Conservation (phyloP, 2,888 invertebrate species). For the Dimorphilus gyrociliatus region DNA sequence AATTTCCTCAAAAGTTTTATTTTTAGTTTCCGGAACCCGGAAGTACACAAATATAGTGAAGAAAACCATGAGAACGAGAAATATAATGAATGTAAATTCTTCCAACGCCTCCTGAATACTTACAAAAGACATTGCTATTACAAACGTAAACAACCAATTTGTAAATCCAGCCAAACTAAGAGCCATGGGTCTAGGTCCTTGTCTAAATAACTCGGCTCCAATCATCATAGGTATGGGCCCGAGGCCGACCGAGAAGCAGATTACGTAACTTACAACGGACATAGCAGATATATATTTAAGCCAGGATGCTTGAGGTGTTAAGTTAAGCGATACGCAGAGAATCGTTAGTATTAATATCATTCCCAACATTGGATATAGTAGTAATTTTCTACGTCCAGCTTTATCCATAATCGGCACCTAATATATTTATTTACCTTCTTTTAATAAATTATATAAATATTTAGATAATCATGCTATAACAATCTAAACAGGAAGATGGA, state of each 20-base stretch:
- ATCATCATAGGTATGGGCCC: conserved; percentile 88
- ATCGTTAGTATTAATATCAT: conserved; percentile 58
- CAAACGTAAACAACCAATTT: conserved; percentile 97
- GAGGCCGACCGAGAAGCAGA: conserved; percentile 77
- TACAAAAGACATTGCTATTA: conserved; percentile 69
- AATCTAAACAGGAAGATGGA: too few species aligned
- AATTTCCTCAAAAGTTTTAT: conserved; percentile 15
- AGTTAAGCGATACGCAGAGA: conserved; percentile 45
- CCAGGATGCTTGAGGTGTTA: conserved; percentile 14
- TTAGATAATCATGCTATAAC: too few species aligned
- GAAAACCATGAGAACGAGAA: conserved; percentile 13
- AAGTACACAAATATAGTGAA: conserved; percentile 13
- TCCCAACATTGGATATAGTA: conserved; percentile 58
- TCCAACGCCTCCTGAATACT: conserved; percentile 9
- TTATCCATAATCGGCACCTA: conserved; percentile 82
- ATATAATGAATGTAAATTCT: conserved; percentile 14
- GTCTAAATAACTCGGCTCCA: conserved; percentile 81
- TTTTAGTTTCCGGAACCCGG: conserved; percentile 15
- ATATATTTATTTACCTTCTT: too few species aligned
- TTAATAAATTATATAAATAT: too few species aligned
- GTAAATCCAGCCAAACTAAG: conserved; percentile 69
- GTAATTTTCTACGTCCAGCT: conserved; percentile 76
- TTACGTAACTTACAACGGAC: conserved; percentile 62
- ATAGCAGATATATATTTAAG: conserved; percentile 42
- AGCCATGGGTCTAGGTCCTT: conserved; percentile 64